A percentile compares a stretch with the other conserved stretches of the same genome.
Evolutionary conservation across 2,888 invertebrate genomes (phyloP).

Genomic region (Cataglyphis livida): DNA sequence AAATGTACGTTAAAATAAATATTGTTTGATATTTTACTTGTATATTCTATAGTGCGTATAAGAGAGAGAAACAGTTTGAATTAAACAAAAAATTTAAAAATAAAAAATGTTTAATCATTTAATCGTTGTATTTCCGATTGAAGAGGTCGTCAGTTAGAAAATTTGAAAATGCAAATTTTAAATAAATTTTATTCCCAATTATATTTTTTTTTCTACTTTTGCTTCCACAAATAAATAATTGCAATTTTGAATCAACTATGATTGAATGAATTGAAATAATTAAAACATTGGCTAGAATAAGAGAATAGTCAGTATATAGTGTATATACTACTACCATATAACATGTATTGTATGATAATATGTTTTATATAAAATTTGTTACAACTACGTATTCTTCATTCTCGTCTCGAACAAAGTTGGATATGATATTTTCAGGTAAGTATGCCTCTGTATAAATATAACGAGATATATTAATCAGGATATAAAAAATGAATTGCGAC

Average conservation of each 20-base stretch:
- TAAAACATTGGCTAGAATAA: constrained; percentile 1
- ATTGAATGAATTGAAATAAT: constrained; percentile 6
- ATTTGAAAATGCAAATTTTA: constrained; percentile 9
- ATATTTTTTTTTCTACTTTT: not conserved
- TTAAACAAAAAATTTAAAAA: constrained; percentile 33
- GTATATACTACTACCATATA: constrained; percentile 30
- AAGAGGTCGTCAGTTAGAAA: not conserved
- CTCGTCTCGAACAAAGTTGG: not conserved
- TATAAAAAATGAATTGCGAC: not conserved
- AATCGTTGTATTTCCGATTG: not conserved
- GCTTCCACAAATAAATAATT: not conserved
- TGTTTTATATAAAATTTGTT: constrained; percentile 58
- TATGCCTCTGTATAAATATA: constrained; percentile 1
- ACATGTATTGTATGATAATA: constrained; percentile 66
- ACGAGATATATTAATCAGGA: not conserved
- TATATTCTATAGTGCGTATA: constrained; percentile 25
- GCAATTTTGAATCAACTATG: not conserved
- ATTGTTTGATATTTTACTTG: constrained; percentile 49
- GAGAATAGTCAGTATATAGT: constrained; percentile 20
- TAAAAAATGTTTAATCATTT: not conserved
- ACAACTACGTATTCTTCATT: constrained; percentile 13
- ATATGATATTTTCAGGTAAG: constrained; percentile 31
- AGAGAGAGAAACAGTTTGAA: constrained; percentile 9
- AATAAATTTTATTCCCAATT: not conserved
- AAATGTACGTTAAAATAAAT: constrained; percentile 37